Conservation (phyloP, 2,797 vertebrate genomes). For the Xiphophorus birchmanni region DNA sequence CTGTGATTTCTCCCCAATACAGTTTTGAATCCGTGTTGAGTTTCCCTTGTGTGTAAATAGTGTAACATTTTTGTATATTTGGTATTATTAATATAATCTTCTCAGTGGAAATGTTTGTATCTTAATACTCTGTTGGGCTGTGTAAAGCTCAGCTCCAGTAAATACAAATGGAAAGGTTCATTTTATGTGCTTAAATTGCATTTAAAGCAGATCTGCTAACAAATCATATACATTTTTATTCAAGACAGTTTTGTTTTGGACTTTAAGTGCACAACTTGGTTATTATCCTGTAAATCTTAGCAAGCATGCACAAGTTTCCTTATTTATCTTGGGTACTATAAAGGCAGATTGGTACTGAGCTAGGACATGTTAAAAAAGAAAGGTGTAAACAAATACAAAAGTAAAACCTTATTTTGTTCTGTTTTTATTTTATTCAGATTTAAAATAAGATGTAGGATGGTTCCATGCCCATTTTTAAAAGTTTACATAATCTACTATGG, state of each 20-base stretch:
- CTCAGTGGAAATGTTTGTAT: slow-evolving; percentile 22
- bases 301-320: neutral
- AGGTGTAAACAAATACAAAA: neutral
- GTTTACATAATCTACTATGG: neutral
- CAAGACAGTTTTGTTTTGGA: neutral
- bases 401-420: neutral
- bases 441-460: neutral
- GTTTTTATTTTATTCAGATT: neutral
- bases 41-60: slow-evolving; percentile 23
- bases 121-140: slow-evolving; percentile 17
- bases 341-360: neutral
- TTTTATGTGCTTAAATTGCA: slow-evolving; percentile 26
- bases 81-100: slow-evolving; percentile 25
- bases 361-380: neutral
- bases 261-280: neutral
- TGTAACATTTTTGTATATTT: slow-evolving; percentile 13
- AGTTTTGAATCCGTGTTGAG: slow-evolving; percentile 70
- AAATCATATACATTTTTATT: neutral
- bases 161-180: slow-evolving; percentile 39
- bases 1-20: slow-evolving; percentile 82
- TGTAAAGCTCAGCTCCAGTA: slow-evolving; percentile 50
- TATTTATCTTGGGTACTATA: neutral
- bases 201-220: neutral
- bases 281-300: neutral
- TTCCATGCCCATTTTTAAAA: neutral